Base-by-base conservation (phyloP, 2,797 vertebrate genomes). In the Euphonia xanthogaster region DNA sequence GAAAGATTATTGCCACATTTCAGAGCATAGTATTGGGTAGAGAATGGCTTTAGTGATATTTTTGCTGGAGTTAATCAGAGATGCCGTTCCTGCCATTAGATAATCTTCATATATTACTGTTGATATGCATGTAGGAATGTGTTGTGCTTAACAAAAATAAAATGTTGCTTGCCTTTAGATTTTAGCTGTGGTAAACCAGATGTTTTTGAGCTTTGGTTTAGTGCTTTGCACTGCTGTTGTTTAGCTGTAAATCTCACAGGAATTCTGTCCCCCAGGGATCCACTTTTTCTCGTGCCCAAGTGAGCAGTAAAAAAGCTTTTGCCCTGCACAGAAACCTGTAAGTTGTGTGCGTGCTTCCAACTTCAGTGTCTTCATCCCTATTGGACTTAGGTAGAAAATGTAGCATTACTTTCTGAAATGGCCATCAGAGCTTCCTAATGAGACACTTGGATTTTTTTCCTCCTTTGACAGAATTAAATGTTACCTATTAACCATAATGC, bases 401-500 rank as follows among this genome's bases (percentile, higher is more conserved):
- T 51, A 53, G n/a, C 39, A 2, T 20, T 54, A 1, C 85, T 58
- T 88, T 72, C 53, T 6, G 4, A 90, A 94, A 93, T 44, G 83
- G 67, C 63, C 86, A 93, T 95, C 77, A 31, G 28, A 47, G 77
- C 39, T 44, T 79, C 67, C 75, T 97, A 92, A 96, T 89, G 86
- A 93, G 77, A 87, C 74, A 71, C 53, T 87, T 87, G 25, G 55
- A 61, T 45, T 82, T 78, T 85, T 94, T 83, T 27, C 23, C 66
- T 92, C 75, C 70, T 74, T 60, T 77, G 90, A 61, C 72, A 90
- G 88, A 75, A 67, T 82, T 96, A 93, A 94, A 85, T 87, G 80
- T 82, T 87, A 86, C 5, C 0, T 80, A 82, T 96, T 94, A 92
- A 77, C 77, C 72, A 89, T 96, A 95, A 82, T 50, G 75, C 61